Evolutionary conservation across 2,888 invertebrate species (phyloP).

Genomic region (Meteorus colon): DNA sequence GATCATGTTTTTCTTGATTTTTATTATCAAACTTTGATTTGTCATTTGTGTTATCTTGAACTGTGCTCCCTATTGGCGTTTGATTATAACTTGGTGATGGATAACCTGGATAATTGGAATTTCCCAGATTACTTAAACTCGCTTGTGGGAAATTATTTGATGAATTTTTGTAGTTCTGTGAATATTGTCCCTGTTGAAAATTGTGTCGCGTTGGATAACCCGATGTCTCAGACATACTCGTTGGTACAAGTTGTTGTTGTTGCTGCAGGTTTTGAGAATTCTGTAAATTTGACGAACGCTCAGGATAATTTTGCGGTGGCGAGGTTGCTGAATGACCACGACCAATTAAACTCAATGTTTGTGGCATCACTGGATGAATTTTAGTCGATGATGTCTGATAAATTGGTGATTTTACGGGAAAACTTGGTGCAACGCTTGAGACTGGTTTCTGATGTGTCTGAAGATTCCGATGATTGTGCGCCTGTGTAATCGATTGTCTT

Average conservation of each 20-base stretch:
- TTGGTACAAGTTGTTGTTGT: constrained; percentile 53
- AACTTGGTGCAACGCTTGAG: constrained; percentile 88
- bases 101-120: constrained; percentile 51
- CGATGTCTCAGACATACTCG: constrained; percentile 55
- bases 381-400: constrained; percentile 88
- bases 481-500: constrained; percentile 54
- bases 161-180: constrained; percentile 57
- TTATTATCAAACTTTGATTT: constrained; percentile 58
- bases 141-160: constrained; percentile 52
- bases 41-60: constrained; percentile 58
- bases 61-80: constrained; percentile 55
- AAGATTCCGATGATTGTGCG: constrained; percentile 63
- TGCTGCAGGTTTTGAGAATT: constrained; percentile 53
- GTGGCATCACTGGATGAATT: constrained; percentile 87
- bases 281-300: constrained; percentile 43
- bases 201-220: constrained; percentile 56
- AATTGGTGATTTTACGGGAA: constrained; percentile 80
- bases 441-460: constrained; percentile 84
- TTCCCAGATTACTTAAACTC: constrained; percentile 35
- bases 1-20: constrained; percentile 54
- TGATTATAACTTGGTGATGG: constrained; percentile 60
- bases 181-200: constrained; percentile 51
- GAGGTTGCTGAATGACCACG: constrained; percentile 58
- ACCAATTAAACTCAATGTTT: constrained; percentile 76
- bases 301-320: constrained; percentile 52